Evolutionary conservation across 2,888 invertebrate species (phyloP), one percentile per base, ranked within the genome.

Genomic region (Ophion ventricosus): DNA sequence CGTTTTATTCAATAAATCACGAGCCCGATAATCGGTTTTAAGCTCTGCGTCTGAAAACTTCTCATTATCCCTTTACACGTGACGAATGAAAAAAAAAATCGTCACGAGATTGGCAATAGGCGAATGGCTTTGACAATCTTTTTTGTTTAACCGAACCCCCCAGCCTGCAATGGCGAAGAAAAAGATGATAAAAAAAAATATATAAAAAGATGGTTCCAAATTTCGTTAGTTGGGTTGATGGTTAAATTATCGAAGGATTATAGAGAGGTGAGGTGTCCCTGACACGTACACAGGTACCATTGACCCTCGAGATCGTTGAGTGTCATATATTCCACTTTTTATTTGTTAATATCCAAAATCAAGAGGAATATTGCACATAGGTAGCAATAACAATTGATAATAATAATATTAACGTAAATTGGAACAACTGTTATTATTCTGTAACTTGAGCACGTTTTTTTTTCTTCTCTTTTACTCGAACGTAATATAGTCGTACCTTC

Each of bases 281-380:
- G 1, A 35, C 0, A 35, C 35, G 8, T 35, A 67, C 17, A 10
- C 17, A 67, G 2, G 40, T 43, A 35, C 20, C 23, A 23, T 17
- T 17, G 17, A 67, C 1, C 8, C 49, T 25, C 7, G 2, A 25
- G n/a, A 49, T 69, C 23, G 8, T 59, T 59, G 35, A 61, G 43
- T 73, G 73, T 73, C 61, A 23, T 61, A 73, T 73, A 73, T 73
- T 73, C 26, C 73, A 73, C 43, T 73, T 73, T 73, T 73, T 73
- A 73, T 73, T 72, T 59, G 14, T 67, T 74, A 73, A 70, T 82
- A 80, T 70, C 72, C 26, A 77, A 63, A 67, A 85, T 82, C 80
- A 73, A 80, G 67, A 64, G 79, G 72, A 85, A 76, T 76, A 76
- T 80, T 70, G 69, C 70, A 78, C 61, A 49, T 75, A 70, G 74